Evolutionary conservation across 2,797 vertebrate species (phyloP), one percentile per base, ranked within the genome.

Genomic region (Oreonectes daqikongensis): DNA sequence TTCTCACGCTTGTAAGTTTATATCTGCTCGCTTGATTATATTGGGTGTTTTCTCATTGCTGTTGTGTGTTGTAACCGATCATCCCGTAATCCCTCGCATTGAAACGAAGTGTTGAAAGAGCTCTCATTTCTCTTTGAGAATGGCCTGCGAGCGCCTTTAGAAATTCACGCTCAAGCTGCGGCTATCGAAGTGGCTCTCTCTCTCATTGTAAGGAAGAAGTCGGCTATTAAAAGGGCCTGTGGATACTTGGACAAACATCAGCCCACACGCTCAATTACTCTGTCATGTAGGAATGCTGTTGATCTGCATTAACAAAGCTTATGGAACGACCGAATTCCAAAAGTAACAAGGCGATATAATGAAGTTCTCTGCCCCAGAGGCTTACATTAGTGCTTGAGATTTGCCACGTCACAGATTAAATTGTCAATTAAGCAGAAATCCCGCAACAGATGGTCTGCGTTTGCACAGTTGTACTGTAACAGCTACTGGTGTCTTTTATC

Each of bases 381-480:
- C 63, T 83, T 44, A 76, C 63, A 82, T 81, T 81, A 75, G 80
- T 35, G 72, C 81, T 72, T 70, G 60, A 67, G 63, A 76, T 68
- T 66, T 30, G 57, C 82, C 69, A 81, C 71, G 65, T 84, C 69
- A 82, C 61, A 72, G 52, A 68, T 75, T 68, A 67, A 40, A 68
- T 68, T 68, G 65, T 76, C 80, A 82, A 82, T 85, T 84, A 82
- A 79, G 81, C 69, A 72, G 78, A 76, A 83, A 77, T 79, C 76
- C 55, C 78, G 59, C 65, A 79, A 65, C 83, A 85, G 75, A 84
- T 86, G 83, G 81, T 87, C 82, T 78, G 24, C 59, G 79, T 73
- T 78, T 80, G 52, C 60, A 80, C 57, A 66, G n/a, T 68, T 46
- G 76, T 59, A 57, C 79, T 42, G 75, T 84, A 81, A 75, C 59